Conservation (phyloP, 2,797 vertebrate genomes). For the Rhyacichthys aspro region DNA sequence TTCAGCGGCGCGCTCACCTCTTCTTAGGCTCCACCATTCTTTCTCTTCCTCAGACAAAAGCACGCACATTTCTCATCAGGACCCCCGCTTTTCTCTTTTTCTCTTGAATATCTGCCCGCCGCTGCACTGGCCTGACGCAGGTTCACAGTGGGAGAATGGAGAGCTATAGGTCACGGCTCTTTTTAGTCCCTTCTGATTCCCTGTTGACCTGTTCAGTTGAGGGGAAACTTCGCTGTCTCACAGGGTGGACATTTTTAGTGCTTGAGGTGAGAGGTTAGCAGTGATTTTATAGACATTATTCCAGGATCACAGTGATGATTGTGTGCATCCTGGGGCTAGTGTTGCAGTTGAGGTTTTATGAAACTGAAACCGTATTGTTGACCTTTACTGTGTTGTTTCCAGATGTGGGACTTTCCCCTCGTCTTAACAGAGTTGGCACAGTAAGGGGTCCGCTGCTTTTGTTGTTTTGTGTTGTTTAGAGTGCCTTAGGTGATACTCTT, state of each 20-base stretch:
- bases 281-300: too few species aligned
- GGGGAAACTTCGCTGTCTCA: constrained; percentile 25
- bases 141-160: constrained; percentile 26
- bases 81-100: constrained; percentile 18
- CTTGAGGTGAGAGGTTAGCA: constrained; percentile 7
- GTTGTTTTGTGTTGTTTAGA: too few species aligned
- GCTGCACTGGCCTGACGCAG: neutral
- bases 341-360: too few species aligned
- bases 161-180: constrained; percentile 25
- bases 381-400: too few species aligned
- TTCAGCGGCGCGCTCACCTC: constrained; percentile 28
- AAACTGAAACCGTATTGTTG: too few species aligned
- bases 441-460: too few species aligned
- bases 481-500: too few species aligned
- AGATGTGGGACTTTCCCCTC: too few species aligned
- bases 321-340: too few species aligned
- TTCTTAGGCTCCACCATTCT: constrained; percentile 8
- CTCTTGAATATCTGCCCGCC: constrained; percentile 8
- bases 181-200: constrained; percentile 32
- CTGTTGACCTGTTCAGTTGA: constrained; percentile 19
- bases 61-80: constrained; percentile 12
- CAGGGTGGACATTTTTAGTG: constrained; percentile 8
- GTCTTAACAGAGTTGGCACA: too few species aligned
- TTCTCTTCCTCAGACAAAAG: neutral
- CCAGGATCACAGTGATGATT: too few species aligned